These are phyloP conservation scores for Pipistrellus kuhlii DNA, from an alignment of 2,797 vertebrate genomes.

Conservation along the genomic window DNA sequence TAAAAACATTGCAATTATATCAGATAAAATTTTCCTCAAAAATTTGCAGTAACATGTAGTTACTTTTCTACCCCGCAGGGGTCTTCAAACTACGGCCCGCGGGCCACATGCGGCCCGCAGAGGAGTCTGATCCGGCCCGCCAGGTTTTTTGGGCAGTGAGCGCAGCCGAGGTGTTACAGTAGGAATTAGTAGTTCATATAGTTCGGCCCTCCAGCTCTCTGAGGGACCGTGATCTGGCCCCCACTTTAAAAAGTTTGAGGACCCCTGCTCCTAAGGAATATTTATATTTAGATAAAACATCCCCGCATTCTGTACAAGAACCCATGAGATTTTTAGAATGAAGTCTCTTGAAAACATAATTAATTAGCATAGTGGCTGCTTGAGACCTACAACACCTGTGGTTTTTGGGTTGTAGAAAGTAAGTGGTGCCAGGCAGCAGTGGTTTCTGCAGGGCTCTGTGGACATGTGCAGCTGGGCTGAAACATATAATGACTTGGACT, in stretches of 20 bases:
- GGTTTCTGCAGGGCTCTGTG: rapidly evolving
- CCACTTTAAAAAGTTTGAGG: no score
- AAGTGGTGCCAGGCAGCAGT: neutral
- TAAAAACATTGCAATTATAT: neutral
- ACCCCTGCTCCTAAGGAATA: neutral
- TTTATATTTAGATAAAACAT: neutral
- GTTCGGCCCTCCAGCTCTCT: no score
- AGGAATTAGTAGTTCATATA: no score
- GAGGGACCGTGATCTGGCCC: no score
- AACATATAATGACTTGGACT: rapidly evolving
- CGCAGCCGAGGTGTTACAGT: no score
- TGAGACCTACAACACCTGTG: rapidly evolving
- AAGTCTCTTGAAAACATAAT: neutral
- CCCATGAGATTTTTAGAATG: neutral
- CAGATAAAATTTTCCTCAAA: neutral
- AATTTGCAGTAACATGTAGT: neutral
- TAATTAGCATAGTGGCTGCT: rapidly evolving
- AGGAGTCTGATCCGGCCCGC: no score
- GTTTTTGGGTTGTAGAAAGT: neutral
- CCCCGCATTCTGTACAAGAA: neutral
- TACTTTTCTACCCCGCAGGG: neutral
- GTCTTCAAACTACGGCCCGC: no score
- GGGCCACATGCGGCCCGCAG: no score
- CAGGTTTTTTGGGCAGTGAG: no score
- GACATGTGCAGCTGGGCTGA: rapidly evolving